phyloP scores from a whole-genome alignment of 2,797 vertebrate species.

The Parotocinclus haroldoi region DNA sequence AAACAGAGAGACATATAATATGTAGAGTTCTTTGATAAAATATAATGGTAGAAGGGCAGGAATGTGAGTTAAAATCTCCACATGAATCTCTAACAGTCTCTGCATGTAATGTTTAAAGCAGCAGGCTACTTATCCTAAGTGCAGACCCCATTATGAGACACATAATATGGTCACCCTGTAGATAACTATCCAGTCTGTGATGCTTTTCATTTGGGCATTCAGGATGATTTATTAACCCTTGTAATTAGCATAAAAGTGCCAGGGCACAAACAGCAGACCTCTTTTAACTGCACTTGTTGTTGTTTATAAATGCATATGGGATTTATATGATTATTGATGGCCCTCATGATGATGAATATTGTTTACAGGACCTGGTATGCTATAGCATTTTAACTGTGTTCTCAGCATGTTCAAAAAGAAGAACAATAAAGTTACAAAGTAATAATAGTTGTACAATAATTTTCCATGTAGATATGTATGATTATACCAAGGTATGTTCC shows the following conservation, averaged over 20 bases:
- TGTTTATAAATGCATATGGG: background rate
- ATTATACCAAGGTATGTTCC: no score
- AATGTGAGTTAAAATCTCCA: background rate
- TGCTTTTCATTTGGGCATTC: constrained; percentile 43
- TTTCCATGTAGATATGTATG: no score
- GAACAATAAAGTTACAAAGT: no score
- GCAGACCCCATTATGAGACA: constrained; percentile 31
- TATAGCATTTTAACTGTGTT: no score
- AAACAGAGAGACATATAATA: background rate
- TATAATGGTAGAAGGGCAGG: constrained; percentile 15
- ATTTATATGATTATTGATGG: no score
- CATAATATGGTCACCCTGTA: constrained; percentile 32
- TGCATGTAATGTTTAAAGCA: constrained; percentile 29
- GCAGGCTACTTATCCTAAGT: constrained; percentile 44
- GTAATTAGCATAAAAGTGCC: constrained; percentile 30
- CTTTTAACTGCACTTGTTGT: background rate
- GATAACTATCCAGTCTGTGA: constrained; percentile 37
- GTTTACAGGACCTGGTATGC: no score
- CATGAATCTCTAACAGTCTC: background rate
- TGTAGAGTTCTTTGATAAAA: constrained; percentile 4
- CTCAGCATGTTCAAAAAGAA: no score
- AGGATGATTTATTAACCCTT: constrained; percentile 26
- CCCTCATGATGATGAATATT: no score
- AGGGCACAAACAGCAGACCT: constrained; percentile 28
- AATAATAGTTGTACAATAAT: no score